Base-by-base conservation (phyloP, 2,888 invertebrate species). In the Pteria penguin region DNA sequence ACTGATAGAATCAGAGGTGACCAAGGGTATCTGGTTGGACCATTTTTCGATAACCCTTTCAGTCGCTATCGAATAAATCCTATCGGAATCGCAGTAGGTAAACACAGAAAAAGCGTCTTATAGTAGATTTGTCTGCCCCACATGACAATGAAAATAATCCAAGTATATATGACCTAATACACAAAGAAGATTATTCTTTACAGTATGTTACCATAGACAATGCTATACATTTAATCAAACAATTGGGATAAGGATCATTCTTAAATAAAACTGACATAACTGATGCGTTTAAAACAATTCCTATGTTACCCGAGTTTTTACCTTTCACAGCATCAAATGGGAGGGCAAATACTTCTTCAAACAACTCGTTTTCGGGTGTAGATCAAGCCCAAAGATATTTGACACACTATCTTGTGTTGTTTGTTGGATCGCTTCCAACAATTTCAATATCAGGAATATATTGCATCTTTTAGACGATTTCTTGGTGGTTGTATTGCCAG, bases 91-190 rank as follows among this genome's bases (percentile, higher is more conserved):
- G 80, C 76, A 1, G 66, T 36, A 36, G 68, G 72, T 1, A 83
- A 82, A 72, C 76, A 2, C 67, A 70, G 18, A 80, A 80, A 45
- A 55, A 81, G 58, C 55, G 81, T 4, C 54, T 83, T 0, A 82
- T 81, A 3, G 61, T 82, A 2, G 84, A 84, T 67, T 14, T 81
- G 2, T 82, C 79, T 5, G 65, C 81, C 1, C 80, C 82, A 26
- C 83, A 81, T 65, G 58, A 82, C 31, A 67, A 67, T 67, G 52
- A 36, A 24, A 29, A 26, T 22, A 54, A 57, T 24, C 24, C 26
- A 0, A 75, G 71, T 32, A 32, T 75, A 1, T 71, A 45, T 45
- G 45, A 18, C 18, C 45, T 45, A 8, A 45, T 45, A 14, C 8
- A 45, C 18, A 45, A 45, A 18, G 45, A 45, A 18, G 0, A 45